phyloP scores from a whole-genome alignment of 2,888 invertebrate species.

The Onchidella celtica region DNA sequence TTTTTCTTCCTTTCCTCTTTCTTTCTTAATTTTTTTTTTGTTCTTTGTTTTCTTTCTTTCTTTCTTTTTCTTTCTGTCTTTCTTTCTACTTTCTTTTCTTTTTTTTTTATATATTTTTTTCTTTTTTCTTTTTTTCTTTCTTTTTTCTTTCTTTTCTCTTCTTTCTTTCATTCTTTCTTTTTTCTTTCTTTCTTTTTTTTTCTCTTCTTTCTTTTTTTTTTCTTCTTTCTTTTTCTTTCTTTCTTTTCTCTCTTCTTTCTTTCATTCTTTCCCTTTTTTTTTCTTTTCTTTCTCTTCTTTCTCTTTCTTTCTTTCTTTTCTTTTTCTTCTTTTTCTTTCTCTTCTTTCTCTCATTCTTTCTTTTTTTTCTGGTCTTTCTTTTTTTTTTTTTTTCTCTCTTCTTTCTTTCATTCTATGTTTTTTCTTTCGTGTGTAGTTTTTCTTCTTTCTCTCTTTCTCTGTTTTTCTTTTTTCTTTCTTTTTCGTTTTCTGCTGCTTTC shows the following conservation, averaged over 20 bases:
- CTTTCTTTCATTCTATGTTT: not conserved
- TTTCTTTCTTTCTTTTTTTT: not conserved
- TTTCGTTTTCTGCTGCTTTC: not conserved
- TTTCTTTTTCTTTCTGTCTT: not conserved
- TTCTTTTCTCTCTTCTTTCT: not conserved
- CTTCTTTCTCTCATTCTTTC: not conserved
- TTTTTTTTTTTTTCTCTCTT: not conserved
- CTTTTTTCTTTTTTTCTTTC: not conserved
- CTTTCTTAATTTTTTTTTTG: too few relatives aligned
- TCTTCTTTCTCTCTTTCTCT: not conserved
- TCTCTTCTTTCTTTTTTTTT: not conserved
- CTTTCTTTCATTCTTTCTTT: not conserved
- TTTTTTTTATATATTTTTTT: not conserved
- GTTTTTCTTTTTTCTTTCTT: slow-evolving; percentile 1
- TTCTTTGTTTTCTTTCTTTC: not conserved
- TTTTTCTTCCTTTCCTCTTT: too few relatives aligned
- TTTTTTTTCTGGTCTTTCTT: not conserved
- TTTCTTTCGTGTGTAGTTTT: not conserved
- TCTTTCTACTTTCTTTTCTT: not conserved
- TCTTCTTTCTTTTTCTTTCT: slow-evolving; percentile 5
- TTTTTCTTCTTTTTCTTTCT: not conserved
- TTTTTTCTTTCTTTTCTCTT: slow-evolving; percentile 5
- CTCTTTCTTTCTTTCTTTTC: slow-evolving; percentile 17
- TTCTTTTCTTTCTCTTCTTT: not conserved
- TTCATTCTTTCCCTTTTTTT: not conserved